These are phyloP conservation scores for Temnothorax rugatulus DNA, from an alignment of 2,888 invertebrate species.

Conservation along the genomic window DNA sequence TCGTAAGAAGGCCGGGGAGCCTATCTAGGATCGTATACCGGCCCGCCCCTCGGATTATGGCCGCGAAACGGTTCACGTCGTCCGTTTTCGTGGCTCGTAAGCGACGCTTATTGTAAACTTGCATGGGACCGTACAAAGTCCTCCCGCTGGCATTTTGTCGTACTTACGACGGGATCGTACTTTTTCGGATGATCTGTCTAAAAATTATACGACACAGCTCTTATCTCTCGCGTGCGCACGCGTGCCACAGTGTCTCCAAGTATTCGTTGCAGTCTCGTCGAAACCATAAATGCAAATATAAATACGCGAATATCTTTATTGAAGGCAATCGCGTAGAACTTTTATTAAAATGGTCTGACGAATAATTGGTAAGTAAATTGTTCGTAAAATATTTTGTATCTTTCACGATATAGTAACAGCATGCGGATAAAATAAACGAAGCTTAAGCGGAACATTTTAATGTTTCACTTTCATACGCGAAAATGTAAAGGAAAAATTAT, in stretches of 20 bases:
- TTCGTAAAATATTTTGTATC: not conserved
- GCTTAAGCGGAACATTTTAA: not conserved
- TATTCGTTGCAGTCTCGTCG: not conserved
- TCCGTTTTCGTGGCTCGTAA: constrained; percentile 76
- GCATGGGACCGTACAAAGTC: constrained; percentile 67
- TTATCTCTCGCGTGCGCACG: constrained; percentile 64
- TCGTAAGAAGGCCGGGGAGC: constrained; percentile 74
- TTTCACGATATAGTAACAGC: not conserved
- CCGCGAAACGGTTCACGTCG: constrained; percentile 75
- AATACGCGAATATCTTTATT: not conserved
- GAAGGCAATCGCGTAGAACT: not conserved
- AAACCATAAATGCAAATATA: not conserved
- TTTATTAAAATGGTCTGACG: not conserved
- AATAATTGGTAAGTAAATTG: constrained; percentile 2
- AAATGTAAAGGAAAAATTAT: not conserved
- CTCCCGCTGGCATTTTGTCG: constrained; percentile 69
- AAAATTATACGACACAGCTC: constrained; percentile 55
- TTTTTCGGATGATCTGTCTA: constrained; percentile 65
- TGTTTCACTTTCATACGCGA: not conserved
- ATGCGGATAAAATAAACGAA: not conserved
- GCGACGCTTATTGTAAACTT: constrained; percentile 76
- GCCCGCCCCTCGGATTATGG: constrained; percentile 72
- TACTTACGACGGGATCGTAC: constrained; percentile 62
- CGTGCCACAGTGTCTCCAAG: not conserved
- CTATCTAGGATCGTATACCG: constrained; percentile 77